These are phyloP conservation scores for Rynchops niger DNA, from an alignment of 2,113 vertebrate genomes.

Conservation along the genomic window DNA sequence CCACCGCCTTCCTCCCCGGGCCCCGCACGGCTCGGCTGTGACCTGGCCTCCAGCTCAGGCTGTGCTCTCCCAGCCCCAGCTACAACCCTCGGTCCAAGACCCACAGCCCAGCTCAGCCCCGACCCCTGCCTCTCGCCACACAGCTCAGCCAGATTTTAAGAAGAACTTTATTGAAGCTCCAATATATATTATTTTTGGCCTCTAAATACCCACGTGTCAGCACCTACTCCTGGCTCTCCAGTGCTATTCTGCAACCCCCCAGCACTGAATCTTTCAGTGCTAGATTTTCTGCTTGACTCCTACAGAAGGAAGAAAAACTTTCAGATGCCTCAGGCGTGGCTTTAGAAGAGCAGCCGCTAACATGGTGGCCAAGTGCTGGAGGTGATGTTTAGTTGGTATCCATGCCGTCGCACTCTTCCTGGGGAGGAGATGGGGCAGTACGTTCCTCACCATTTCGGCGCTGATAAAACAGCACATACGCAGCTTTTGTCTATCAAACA, in stretches of 20 bases:
- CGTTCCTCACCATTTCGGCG: constrained; percentile 81
- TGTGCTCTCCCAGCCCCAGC: neutral
- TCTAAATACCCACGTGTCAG: constrained; percentile 48
- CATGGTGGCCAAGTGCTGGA: neutral
- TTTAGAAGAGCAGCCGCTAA: constrained; percentile 2
- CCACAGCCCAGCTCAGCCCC: neutral
- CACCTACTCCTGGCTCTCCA: constrained; percentile 52
- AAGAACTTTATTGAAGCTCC: constrained; percentile 68
- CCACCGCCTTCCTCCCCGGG: neutral
- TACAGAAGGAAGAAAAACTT: constrained; percentile 51
- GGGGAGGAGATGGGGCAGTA: constrained; percentile 72
- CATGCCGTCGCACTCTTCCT: constrained; percentile 85
- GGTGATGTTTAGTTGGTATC: constrained; percentile 89
- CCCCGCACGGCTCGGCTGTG: neutral
- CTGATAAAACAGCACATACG: constrained; percentile 95
- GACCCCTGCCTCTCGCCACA: constrained; percentile 34
- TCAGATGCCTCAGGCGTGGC: constrained; percentile 36
- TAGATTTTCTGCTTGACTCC: constrained; percentile 36
- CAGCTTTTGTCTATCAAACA: constrained; percentile 88
- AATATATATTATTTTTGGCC: constrained; percentile 67
- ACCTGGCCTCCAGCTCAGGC: neutral
- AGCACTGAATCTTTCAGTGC: constrained; percentile 11
- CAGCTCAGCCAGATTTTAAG: constrained; percentile 56
- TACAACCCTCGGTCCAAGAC: neutral
- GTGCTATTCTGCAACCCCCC: constrained; percentile 17